Base-by-base conservation (phyloP, 2,888 invertebrate species). In the Torymus texanus region DNA sequence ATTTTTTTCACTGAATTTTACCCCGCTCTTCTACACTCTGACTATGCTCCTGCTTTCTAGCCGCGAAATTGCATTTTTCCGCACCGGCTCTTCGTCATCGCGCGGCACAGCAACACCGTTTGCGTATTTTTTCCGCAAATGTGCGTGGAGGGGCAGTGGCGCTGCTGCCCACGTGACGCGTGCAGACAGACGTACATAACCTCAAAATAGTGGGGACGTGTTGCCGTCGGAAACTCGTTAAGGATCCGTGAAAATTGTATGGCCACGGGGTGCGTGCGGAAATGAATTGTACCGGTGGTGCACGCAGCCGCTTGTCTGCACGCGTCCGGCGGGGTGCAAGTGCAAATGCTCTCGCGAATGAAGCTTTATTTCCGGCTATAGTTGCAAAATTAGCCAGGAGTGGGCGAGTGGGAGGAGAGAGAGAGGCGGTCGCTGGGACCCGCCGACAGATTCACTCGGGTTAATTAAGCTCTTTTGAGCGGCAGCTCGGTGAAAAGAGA, bases 191-290 rank as follows among this genome's bases (percentile, higher is more conserved):
- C 29, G 29, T 29, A 29, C 29, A 29, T 29, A 29, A 29, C 5
- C 29, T 29, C 29, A 29, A 29, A 29, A 29, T 29, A 29, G 29
- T 29, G 16, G 18, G n/a, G 24, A 21, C 53, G 16, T 8, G 16
- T 12, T 70, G n/a, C 8, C n/a, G 66, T 58, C 80, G 81, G 81
- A 82, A 85, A 83, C 85, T 85, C 85, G 85, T 86, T 85, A 86
- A 85, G 85, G 83, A 75, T 80, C 82, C 80, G 83, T 84, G 84
- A 85, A 87, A 87, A 85, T 84, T 84, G 82, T 81, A 82, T 81
- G 79, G 84, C 66, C 63, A 29, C 29, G 13, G 68, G 53, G n/a
- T 14, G 12, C 13, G n/a, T 29, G 21, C 53, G 74, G 81, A 83
- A 85, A 84, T 85, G 84, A 84, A 86, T 86, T 84, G 85, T 83